phyloP scores from a whole-genome alignment of 2,113 vertebrate genomes.

The Andinoacara biseriatus region DNA sequence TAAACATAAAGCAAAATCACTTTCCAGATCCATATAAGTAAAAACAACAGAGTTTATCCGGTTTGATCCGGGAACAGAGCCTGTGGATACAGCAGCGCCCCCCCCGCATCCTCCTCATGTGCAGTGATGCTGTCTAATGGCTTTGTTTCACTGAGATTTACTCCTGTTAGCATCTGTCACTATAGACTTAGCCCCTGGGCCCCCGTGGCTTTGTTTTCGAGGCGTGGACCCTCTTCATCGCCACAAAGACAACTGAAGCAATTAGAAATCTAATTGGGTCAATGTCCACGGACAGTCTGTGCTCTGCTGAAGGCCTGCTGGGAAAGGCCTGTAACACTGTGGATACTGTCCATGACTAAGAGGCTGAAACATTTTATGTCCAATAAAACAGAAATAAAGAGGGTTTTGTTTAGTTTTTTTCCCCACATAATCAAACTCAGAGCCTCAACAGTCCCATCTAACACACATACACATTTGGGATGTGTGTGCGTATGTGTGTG shows the following conservation, averaged over 20 bases:
- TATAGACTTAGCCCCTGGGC: slow-evolving; percentile 34
- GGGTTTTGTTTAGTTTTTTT: too few species aligned
- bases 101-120: not conserved
- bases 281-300: not conserved
- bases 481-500: too few species aligned
- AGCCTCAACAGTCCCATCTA: too few species aligned
- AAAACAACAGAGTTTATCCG: slow-evolving; percentile 26
- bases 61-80: slow-evolving; percentile 35
- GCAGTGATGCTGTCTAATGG: not conserved
- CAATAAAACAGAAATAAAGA: not conserved
- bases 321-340: not conserved
- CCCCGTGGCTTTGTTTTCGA: slow-evolving; percentile 35
- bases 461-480: too few species aligned
- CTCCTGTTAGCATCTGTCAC: slow-evolving; percentile 65
- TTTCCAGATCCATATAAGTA: slow-evolving; percentile 28
- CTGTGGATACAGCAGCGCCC: slow-evolving; percentile 4
- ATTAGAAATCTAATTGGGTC: slow-evolving; percentile 60
- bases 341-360: not conserved
- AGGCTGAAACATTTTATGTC: not conserved
- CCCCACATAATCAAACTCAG: too few species aligned
- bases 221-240: slow-evolving; percentile 7
- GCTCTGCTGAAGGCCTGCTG: not conserved
- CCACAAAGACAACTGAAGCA: slow-evolving; percentile 28
- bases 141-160: slow-evolving; percentile 65
- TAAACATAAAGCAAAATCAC: slow-evolving; percentile 3